A percentile compares a stretch with the other conserved stretches of the same genome.
Evolutionary conservation across 2,113 vertebrate genomes (phyloP).

Genomic region (Meles meles): DNA sequence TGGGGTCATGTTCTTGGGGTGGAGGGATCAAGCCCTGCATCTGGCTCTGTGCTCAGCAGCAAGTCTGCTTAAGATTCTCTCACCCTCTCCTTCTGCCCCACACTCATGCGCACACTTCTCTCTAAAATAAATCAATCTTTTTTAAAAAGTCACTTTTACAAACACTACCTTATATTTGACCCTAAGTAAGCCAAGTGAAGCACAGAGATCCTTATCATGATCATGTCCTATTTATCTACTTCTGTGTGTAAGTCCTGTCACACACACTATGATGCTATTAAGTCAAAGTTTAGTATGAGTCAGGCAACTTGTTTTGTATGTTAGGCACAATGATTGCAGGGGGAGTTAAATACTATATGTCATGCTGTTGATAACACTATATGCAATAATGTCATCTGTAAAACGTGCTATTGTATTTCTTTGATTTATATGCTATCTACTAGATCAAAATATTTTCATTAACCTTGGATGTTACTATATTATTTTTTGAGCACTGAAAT

Average conservation of each 20-base stretch:
- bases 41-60: background rate
- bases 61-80: background rate
- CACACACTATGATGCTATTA: background rate
- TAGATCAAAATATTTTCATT: background rate
- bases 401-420: background rate
- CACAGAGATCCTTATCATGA: too few species aligned
- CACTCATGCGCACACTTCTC: background rate
- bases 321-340: background rate
- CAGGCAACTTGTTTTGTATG: background rate
- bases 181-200: background rate
- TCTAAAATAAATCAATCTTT: background rate
- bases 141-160: background rate
- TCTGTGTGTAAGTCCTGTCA: background rate
- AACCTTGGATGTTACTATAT: background rate
- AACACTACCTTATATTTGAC: background rate
- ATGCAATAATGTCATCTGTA: background rate
- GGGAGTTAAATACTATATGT: background rate
- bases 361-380: background rate
- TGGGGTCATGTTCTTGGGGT: background rate
- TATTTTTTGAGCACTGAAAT: background rate
- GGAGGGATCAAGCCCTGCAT: background rate
- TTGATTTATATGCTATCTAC: background rate
- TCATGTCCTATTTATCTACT: background rate
- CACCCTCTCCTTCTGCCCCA: background rate
- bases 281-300: background rate